These are phyloP conservation scores for Syngnathus typhle DNA, from an alignment of 2,113 vertebrate species.

Conservation along the genomic window DNA sequence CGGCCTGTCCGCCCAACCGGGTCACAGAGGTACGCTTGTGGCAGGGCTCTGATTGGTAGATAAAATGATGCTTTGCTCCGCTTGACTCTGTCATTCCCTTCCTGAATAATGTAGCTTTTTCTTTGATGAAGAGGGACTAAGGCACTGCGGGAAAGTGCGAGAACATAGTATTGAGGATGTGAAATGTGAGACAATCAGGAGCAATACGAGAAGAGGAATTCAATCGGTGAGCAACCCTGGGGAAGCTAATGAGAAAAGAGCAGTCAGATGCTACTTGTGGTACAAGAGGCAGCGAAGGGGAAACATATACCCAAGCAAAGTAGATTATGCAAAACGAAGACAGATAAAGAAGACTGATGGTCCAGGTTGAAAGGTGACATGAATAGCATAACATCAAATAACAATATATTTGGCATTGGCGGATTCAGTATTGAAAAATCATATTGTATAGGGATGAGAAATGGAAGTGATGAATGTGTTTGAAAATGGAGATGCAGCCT, in stretches of 20 bases:
- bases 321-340: background rate
- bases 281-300: background rate
- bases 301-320: background rate
- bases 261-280: background rate
- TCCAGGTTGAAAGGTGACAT: background rate
- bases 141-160: slow-evolving; percentile 10
- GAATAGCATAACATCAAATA: background rate
- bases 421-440: background rate
- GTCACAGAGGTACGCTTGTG: slow-evolving; percentile 9
- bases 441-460: background rate
- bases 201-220: slow-evolving; percentile 4
- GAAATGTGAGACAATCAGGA: slow-evolving; percentile 23
- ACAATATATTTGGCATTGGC: background rate
- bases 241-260: slow-evolving; percentile 2
- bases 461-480: background rate
- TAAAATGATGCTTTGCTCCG: slow-evolving; percentile 19
- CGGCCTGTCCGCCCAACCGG: slow-evolving; percentile 28
- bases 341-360: background rate
- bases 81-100: slow-evolving; percentile 26
- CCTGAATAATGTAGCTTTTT: slow-evolving; percentile 54
- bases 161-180: slow-evolving; percentile 4
- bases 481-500: background rate
- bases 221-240: slow-evolving; percentile 8
- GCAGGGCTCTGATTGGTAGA: slow-evolving; percentile 38
- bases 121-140: slow-evolving; percentile 44